These are phyloP conservation scores for Pseudomugil gertrudae DNA, from an alignment of 2,797 vertebrate genomes.

Conservation along the genomic window DNA sequence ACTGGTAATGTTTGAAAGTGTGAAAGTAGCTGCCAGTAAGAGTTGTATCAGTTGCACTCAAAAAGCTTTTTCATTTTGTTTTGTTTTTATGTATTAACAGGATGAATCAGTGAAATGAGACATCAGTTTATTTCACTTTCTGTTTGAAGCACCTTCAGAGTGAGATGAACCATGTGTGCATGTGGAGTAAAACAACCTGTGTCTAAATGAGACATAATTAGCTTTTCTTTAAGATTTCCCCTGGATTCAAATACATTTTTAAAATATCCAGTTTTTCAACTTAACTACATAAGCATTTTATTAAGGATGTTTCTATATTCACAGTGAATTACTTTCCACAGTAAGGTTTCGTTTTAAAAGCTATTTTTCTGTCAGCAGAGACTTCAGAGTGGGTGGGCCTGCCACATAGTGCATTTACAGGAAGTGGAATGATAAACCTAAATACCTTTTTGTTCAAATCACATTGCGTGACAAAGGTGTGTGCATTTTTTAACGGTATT, in stretches of 20 bases:
- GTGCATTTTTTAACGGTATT: constrained; percentile 60
- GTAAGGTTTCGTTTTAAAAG: neutral
- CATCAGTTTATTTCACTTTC: neutral
- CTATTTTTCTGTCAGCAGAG: neutral
- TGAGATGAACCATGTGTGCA: neutral
- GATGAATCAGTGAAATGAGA: neutral
- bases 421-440: constrained; percentile 34
- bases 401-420: constrained; percentile 26
- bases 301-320: neutral
- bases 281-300: constrained; percentile 27
- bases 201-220: constrained; percentile 17
- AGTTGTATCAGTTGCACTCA: neutral
- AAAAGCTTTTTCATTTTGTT: neutral
- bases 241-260: neutral
- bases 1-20: no score
- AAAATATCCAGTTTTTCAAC: neutral
- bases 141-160: neutral
- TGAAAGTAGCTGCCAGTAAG: neutral
- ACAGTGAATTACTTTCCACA: no score
- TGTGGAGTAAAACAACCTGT: constrained; percentile 17
- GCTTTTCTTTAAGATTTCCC: constrained; percentile 21
- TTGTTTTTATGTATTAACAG: neutral
- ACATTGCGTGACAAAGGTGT: constrained; percentile 72
- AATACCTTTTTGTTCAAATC: constrained; percentile 52
- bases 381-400: neutral